Evolutionary conservation across 1,140 invertebrate species (phyloP).

Genomic region (Trinorchestia longiramus): DNA sequence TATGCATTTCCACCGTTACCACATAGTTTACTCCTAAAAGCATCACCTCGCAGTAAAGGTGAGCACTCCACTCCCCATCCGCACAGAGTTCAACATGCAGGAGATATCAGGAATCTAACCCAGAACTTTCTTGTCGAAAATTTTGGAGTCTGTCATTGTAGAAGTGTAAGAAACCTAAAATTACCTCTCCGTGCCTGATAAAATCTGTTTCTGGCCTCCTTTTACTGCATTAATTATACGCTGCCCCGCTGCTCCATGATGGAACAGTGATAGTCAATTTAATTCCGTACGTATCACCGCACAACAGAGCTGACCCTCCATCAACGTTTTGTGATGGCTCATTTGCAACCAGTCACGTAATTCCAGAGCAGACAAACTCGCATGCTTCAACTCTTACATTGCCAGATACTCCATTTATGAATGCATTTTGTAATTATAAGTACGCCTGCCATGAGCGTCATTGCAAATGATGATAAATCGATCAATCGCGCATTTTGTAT

Average conservation of each 20-base stretch:
- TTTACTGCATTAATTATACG: neutral
- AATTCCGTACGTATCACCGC: neutral
- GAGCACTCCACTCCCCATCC: neutral
- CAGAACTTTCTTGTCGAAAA: neutral
- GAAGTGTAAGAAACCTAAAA: neutral
- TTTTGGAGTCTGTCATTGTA: neutral
- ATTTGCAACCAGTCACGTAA: neutral
- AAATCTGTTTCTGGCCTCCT: neutral
- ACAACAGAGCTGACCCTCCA: neutral
- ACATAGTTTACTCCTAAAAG: neutral
- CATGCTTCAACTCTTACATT: neutral
- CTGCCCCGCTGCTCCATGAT: neutral
- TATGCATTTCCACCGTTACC: no score
- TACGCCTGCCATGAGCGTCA: neutral
- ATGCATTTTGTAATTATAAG: neutral
- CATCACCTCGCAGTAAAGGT: neutral
- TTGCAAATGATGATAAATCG: neutral
- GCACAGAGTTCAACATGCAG: neutral
- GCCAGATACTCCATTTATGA: neutral
- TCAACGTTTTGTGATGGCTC: neutral
- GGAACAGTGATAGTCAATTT: neutral
- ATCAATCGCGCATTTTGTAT: neutral
- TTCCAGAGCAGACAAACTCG: neutral
- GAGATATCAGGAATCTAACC: neutral
- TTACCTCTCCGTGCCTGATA: neutral